These are phyloP conservation scores for Microtus richardsoni DNA, from an alignment of 2,113 vertebrate species.

Conservation along the genomic window DNA sequence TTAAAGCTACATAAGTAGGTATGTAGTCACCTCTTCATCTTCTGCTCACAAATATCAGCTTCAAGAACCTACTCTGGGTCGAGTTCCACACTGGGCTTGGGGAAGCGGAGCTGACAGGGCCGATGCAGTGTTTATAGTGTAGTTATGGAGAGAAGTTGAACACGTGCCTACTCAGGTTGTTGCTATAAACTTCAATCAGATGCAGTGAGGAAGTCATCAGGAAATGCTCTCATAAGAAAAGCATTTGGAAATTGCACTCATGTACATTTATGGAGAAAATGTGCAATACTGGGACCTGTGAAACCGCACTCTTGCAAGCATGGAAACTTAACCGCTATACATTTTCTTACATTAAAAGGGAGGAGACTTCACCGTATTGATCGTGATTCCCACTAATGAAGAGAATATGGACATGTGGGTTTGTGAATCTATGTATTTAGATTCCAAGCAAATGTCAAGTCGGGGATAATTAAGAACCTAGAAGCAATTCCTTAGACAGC, in stretches of 20 bases:
- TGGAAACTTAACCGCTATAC: not conserved
- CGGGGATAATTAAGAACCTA: not conserved
- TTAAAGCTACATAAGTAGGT: not conserved
- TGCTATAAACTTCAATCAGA: not conserved
- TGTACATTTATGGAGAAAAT: not conserved
- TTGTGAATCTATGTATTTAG: not conserved
- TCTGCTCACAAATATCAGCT: slow-evolving; percentile 17
- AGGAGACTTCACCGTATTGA: not conserved
- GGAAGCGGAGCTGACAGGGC: not conserved
- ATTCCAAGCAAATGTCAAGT: not conserved
- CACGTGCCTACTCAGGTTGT: not conserved
- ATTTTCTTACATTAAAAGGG: slow-evolving; percentile 14
- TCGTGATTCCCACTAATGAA: not conserved
- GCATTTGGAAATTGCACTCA: not conserved
- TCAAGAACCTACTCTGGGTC: not conserved
- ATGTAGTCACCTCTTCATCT: not conserved
- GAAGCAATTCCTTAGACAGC: not conserved
- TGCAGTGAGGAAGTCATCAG: not conserved
- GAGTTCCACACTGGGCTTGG: not conserved
- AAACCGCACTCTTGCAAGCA: not conserved
- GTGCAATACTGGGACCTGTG: not conserved
- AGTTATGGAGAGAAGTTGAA: not conserved
- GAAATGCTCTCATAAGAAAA: slow-evolving; percentile 48
- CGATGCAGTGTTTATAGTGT: not conserved
- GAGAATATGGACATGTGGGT: not conserved